A percentile compares a stretch with the other conserved stretches of the same genome.
phyloP scores from a whole-genome alignment of 2,113 vertebrate genomes.

The Marcusenius ussheri region DNA sequence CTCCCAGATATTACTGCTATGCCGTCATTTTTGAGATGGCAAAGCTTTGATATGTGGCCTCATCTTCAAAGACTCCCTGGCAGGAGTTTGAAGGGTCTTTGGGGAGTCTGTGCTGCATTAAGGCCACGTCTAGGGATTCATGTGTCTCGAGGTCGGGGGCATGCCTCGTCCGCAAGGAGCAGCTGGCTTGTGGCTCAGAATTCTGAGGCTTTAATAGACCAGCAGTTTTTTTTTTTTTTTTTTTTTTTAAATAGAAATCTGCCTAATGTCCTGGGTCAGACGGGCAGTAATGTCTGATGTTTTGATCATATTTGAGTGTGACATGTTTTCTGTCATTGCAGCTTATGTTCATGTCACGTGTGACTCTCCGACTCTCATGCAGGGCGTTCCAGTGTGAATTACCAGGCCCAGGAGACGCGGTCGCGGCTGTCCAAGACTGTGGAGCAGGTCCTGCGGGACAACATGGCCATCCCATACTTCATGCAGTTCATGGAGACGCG shows the following conservation, averaged over 20 bases:
- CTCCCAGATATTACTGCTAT: background rate
- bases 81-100: background rate
- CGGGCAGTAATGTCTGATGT: background rate
- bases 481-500: conserved; percentile 83
- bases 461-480: conserved; percentile 83
- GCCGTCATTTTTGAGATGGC: background rate
- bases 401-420: conserved; percentile 83
- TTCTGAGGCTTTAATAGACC: background rate
- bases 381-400: conserved; percentile 95
- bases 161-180: background rate
- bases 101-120: background rate
- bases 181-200: background rate
- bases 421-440: conserved; percentile 93
- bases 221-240: background rate
- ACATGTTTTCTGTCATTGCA: background rate
- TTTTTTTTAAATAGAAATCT: background rate
- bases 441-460: conserved; percentile 82
- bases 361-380: conserved; percentile 22
- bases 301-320: background rate
- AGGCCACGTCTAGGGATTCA: background rate
- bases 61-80: background rate
- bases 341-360: background rate
- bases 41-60: background rate
- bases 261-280: background rate
- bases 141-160: background rate